phyloP scores from a whole-genome alignment of 2,797 vertebrate species.

The Acanthopagrus latus region DNA sequence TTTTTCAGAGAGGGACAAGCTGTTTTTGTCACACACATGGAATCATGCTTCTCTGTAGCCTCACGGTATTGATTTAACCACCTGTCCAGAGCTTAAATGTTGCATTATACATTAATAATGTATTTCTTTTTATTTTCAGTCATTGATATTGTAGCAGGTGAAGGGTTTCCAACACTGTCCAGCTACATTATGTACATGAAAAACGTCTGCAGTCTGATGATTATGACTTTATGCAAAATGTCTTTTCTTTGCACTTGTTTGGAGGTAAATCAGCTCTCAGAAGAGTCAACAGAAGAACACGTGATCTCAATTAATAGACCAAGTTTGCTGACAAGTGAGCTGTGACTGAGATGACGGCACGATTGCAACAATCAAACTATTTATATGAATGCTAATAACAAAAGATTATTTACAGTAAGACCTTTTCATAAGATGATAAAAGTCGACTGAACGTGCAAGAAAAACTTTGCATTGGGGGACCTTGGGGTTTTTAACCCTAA shows the following conservation, averaged over 20 bases:
- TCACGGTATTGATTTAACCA: slow-evolving; percentile 16
- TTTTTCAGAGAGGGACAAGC: slow-evolving; percentile 4
- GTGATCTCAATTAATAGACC: not conserved
- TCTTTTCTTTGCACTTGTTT: slow-evolving; percentile 19
- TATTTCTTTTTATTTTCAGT: slow-evolving; percentile 33
- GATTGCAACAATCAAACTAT: slow-evolving; percentile 13
- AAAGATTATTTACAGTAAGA: not conserved
- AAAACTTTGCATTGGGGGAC: no score
- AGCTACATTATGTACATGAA: slow-evolving; percentile 3
- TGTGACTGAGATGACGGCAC: not conserved
- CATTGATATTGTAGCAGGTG: slow-evolving; percentile 32
- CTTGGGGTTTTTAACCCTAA: no score
- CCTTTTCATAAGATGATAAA: not conserved
- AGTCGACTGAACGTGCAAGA: not conserved
- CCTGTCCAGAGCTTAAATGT: slow-evolving; percentile 3
- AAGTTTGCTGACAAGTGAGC: slow-evolving; percentile 3
- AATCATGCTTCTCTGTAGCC: not conserved
- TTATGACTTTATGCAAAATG: slow-evolving; percentile 27
- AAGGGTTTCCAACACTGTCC: slow-evolving; percentile 7
- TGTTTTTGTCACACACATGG: slow-evolving; percentile 9
- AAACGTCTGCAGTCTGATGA: slow-evolving; percentile 8
- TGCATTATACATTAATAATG: slow-evolving; percentile 11
- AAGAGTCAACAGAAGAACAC: not conserved
- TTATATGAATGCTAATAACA: not conserved
- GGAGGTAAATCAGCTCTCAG: no score